Evolutionary conservation across 2,888 invertebrate genomes (phyloP), one percentile per base, ranked within the genome.

Genomic region (Nineta flava): DNA sequence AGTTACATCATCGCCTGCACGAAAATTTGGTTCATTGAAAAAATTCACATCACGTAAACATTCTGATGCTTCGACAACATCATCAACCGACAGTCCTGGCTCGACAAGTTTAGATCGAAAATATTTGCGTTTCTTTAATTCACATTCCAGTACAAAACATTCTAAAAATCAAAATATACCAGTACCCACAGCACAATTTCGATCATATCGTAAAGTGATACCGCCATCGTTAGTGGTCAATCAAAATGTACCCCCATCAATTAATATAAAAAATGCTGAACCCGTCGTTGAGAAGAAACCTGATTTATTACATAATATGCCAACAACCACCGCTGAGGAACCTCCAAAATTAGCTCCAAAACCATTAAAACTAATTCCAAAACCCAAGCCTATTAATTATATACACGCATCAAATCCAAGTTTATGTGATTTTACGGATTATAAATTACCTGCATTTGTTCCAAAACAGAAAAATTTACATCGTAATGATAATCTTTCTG

Each of bases 161-260:
- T 60, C 53, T 62, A 75, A 72, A 56, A 77, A 78, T 56, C 73
- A 65, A 52, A 72, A 75, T 60, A 75, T 79, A 50, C 84, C 86
- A 0, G 82, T 84, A 43, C 84, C 85, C 31, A 85, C 87, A 1
- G 82, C 83, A 46, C 83, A 85, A 61, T 85, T 82, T 66, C 74
- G 84, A 55, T 85, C 83, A 59, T 83, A 83, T 61, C 77, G 81
- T 60, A 79, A 75, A 32, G 74, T 78, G 12, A 73, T 78, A 12
- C 59, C 70, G 58, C 58, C 70, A 58, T 55, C 63, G 12, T 16
- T 41, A 10, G 48, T 41, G 12, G 17, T 41, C 12, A 48, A 48
- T 41, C 19, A 40, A 21, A 48, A 48, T 9, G 19, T 26, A 15
- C 41, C 40, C 12, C 19, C n/a, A 12, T 12, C 13, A 12, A 13